phyloP scores from a whole-genome alignment of 2,113 vertebrate species.

The Stegostoma tigrinum region DNA sequence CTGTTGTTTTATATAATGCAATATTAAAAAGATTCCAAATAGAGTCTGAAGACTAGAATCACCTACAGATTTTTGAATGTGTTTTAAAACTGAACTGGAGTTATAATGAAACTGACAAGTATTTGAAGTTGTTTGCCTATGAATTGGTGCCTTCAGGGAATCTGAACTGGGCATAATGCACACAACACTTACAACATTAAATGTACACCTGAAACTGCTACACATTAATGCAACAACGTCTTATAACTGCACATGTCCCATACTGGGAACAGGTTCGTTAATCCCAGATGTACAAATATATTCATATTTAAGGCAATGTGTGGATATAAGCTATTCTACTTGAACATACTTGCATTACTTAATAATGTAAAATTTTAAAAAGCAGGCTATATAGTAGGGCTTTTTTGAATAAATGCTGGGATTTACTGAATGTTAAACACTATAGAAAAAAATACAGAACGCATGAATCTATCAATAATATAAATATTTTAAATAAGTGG shows the following conservation, averaged over 20 bases:
- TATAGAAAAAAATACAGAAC: background rate
- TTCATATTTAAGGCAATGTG: background rate
- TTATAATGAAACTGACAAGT: no score
- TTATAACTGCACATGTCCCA: background rate
- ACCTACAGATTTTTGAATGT: background rate
- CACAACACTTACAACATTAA: background rate
- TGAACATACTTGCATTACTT: background rate
- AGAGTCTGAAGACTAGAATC: background rate
- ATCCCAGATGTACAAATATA: background rate
- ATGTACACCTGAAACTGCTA: background rate
- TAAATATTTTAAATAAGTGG: background rate
- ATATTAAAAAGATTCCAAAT: background rate
- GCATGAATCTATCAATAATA: background rate
- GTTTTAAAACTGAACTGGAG: background rate
- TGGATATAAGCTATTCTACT: background rate
- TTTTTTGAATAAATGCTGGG: background rate
- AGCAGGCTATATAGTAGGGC: background rate
- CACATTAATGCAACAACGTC: background rate
- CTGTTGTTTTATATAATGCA: background rate
- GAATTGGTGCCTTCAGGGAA: background rate
- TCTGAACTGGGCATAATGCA: background rate
- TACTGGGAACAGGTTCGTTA: background rate
- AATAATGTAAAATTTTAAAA: background rate
- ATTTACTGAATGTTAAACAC: background rate
- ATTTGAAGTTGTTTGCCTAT: background rate